Base-by-base conservation (phyloP, 2,797 vertebrate genomes). In the Naso thynnoides region DNA sequence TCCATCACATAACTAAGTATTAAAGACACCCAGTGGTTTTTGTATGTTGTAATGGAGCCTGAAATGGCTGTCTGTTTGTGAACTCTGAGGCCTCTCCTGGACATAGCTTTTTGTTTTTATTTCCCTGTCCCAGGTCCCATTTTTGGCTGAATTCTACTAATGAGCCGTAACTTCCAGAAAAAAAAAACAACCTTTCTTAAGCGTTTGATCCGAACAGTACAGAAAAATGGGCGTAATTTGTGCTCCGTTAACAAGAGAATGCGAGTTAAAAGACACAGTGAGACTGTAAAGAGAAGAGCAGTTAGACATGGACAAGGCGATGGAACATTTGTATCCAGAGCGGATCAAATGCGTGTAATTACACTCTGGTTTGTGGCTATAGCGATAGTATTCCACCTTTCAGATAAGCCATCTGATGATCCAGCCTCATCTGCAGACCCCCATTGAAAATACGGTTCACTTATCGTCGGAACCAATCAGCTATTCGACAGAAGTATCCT, bases 151-250 rank as follows among this genome's bases (percentile, higher is more conserved):
- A 64, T 66, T 70, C 75, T 62, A 18, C 55, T 86, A 87, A 88
- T 85, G 80, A 86, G 83, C 84, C 67, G 70, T 69, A 70, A 78
- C 73, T 67, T 61, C 76, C 54, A 55, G 69, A 70, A 76, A 58
- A 78, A 45, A 73, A 84, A 76, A 54, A 71, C 54, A 10, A 8
- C 33, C 69, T 77, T 76, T 83, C 71, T 86, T 79, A 42, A 67
- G 36, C 16, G 5, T 47, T 45, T 65, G 24, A 23, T 54, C 33
- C 23, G 59, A 76, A 85, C 81, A 83, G 76, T 67, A 26, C 16
- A 33, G 14, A 41, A 54, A 78, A 85, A 85, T 73, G 14, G 48
- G 68, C 23, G 73, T 82, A 70, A 88, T 82, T 86, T 85, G 73
- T 70, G 79, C 76, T 49, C 59, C 68, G 79, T 88, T 88, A 83